Evolutionary conservation across 2,113 vertebrate species (phyloP).

Genomic region (Nyctereutes procyonoides): DNA sequence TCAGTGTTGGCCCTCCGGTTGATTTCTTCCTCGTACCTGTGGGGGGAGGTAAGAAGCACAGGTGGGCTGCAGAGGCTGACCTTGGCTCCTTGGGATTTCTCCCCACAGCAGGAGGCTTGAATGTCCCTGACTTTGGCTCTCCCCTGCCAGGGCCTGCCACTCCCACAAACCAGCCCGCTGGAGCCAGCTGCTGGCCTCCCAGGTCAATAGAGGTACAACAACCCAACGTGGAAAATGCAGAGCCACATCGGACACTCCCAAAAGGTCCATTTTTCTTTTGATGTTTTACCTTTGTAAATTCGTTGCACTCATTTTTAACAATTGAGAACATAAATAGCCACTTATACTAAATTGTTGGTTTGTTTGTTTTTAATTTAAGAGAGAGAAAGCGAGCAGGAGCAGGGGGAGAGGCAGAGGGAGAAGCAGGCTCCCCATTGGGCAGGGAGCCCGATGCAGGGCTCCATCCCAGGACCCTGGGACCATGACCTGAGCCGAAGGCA

Average conservation of each 20-base stretch:
- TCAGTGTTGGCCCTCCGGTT: constrained; percentile 92
- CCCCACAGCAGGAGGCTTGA: background rate
- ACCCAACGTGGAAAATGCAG: background rate
- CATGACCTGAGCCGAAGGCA: too few species aligned
- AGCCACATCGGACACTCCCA: background rate
- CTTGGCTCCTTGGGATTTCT: background rate
- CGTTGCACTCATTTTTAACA: background rate
- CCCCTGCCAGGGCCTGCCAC: background rate
- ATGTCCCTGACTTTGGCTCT: background rate
- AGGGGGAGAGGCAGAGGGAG: too few species aligned
- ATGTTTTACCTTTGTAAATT: background rate
- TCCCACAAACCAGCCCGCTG: background rate
- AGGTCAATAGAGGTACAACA: background rate
- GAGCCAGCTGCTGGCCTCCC: background rate
- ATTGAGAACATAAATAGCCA: background rate
- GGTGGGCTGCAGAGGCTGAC: background rate
- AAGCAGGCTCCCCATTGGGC: too few species aligned
- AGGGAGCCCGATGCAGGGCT: too few species aligned
- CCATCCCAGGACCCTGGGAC: too few species aligned
- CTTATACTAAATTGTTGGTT: background rate
- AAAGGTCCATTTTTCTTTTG: background rate
- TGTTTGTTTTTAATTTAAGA: too few species aligned
- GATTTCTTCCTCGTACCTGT: constrained; percentile 96
- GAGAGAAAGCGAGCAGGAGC: too few species aligned
- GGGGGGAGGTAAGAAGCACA: background rate